Evolutionary conservation across 2,113 vertebrate species (phyloP), one percentile per base, ranked within the genome.

Genomic region (Paraplagusia blochii): DNA sequence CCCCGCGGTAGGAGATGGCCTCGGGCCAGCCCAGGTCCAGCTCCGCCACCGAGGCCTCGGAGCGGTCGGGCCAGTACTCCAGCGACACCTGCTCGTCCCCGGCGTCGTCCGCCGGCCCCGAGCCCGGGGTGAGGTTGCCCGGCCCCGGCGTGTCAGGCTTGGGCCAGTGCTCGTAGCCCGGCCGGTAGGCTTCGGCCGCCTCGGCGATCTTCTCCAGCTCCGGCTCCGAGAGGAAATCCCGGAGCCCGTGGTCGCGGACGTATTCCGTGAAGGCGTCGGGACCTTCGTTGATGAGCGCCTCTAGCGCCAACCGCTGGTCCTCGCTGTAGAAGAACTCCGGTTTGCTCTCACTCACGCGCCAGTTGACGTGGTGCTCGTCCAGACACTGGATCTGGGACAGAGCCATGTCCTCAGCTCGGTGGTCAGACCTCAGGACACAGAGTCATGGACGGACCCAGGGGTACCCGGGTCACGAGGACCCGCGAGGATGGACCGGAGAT

Each of bases 291-390:
- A 92, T 69, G 54, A 98, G 89, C 0, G 87, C 88, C 77, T 98
- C 97, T 39, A 99, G 50, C 2, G 96, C 97, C 64, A 97, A 78
- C 62, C 97, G 84, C 61, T 98, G 97, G 65, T 94, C 92, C 85
- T 98, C 97, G 18, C 95, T 95, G 77, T 98, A 98, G 86, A 96
- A 96, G 67, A 98, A 98, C 87, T 98, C 97, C 0, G 95, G 94
- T 53, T 98, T 97, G 85, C 92, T 75, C 84, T 98, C 95, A 15
- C 92, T 95, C 65, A 94, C 87, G 46, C 97, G 90, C 93, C 91
- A 96, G 89, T 98, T 98, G 67, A 99, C 92, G 56, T 99, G 93
- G 81, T 93, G 93, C 51, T 98, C 88, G 19, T 99, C 94, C 78
- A 99, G 84, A 65, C 97, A 99, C 81, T 97, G 95, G 44, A 98